Evolutionary conservation across 1,140 invertebrate species (phyloP).

Genomic region (Melitaea cinxia): DNA sequence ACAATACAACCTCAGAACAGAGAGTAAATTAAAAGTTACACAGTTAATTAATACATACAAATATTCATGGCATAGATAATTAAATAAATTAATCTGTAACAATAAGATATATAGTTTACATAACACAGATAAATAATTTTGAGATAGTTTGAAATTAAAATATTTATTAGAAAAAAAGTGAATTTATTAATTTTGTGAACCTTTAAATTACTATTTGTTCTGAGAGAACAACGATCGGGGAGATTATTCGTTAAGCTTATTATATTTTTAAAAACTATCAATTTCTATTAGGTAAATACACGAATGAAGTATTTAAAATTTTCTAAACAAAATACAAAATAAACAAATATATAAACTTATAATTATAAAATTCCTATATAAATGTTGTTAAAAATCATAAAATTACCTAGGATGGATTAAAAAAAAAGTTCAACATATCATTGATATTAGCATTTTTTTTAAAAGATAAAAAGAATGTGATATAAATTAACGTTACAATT

Average conservation of each 20-base stretch:
- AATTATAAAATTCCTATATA: too few relatives aligned
- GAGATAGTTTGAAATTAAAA: neutral
- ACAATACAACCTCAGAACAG: constrained; percentile 50
- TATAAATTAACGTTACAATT: neutral
- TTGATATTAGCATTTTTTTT: too few relatives aligned
- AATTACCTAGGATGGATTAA: too few relatives aligned
- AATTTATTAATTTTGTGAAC: neutral
- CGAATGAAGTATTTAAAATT: neutral
- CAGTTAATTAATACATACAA: neutral
- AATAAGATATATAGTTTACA: neutral
- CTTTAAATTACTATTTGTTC: constrained; percentile 10
- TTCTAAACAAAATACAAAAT: neutral
- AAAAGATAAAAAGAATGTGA: neutral
- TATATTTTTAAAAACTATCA: constrained; percentile 11
- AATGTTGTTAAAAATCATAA: too few relatives aligned
- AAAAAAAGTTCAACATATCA: too few relatives aligned
- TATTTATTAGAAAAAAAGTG: neutral
- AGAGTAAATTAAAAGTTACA: constrained; percentile 3
- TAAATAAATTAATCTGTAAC: neutral
- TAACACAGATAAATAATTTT: neutral
- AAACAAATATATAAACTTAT: neutral
- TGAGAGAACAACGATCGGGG: constrained; percentile 22
- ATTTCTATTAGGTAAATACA: neutral
- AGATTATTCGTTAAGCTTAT: constrained; percentile 32
- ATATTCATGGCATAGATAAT: neutral